Conservation (phyloP, 30 jellyfish, hydroid and myxozoan species). For the Clytia hemisphaerica region DNA sequence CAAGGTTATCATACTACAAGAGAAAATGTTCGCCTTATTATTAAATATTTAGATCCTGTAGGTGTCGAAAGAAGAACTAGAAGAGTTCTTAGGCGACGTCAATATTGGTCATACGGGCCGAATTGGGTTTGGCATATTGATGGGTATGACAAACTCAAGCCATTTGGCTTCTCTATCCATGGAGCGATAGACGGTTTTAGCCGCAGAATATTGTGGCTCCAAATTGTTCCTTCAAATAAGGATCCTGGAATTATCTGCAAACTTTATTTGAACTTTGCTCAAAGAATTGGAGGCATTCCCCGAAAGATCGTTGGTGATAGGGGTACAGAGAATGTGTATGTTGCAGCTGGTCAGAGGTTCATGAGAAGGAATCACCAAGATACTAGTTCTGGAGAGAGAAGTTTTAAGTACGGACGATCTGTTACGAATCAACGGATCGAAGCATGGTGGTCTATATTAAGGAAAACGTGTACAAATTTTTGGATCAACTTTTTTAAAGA, state of each 20-base stretch:
- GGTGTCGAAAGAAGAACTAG: constrained; percentile 14
- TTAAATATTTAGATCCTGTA: constrained; percentile 14
- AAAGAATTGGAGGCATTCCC: neutral
- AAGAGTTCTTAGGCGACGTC: constrained; percentile 6
- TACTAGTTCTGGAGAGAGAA: constrained; percentile 9
- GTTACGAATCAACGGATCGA: no score
- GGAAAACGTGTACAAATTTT: constrained; percentile 11
- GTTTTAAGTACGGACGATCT: constrained; percentile 7
- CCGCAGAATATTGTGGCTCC: constrained; percentile 20
- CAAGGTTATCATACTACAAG: constrained; percentile 17
- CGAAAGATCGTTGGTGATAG: neutral
- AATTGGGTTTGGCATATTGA: constrained; percentile 24
- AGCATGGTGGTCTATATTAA: no score
- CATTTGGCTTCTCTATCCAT: constrained; percentile 6
- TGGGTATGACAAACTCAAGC: no score
- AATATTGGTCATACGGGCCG: constrained; percentile 2
- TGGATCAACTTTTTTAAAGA: constrained; percentile 22
- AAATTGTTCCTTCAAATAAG: constrained; percentile 13
- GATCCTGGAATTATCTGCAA: constrained; percentile 11
- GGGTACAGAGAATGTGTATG: constrained; percentile 30
- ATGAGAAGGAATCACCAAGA: constrained; percentile 12
- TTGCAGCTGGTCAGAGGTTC: constrained; percentile 26
- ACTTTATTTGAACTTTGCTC: constrained; percentile 13
- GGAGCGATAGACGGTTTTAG: constrained; percentile 27
- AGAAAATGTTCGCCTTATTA: constrained; percentile 2